phyloP scores from a whole-genome alignment of 92 coral and sea anemone species.

The Hydrozoanthus gracilis region DNA sequence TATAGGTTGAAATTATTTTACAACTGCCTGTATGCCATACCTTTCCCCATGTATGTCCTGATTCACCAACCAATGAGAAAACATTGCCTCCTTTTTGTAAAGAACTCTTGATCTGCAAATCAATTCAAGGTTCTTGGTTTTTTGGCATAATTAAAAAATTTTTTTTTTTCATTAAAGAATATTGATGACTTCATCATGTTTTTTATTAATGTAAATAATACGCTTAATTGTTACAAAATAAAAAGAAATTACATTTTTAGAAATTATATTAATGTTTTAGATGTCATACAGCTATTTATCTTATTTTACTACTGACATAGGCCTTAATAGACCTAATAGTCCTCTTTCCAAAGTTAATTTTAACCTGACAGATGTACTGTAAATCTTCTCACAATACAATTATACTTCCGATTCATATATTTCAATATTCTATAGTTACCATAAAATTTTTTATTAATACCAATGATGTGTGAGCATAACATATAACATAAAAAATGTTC shows the following conservation, averaged over 20 bases:
- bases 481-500: not conserved
- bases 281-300: not conserved
- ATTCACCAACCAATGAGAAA: slow-evolving; percentile 77
- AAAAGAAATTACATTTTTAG: not conserved
- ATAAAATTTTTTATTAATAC: too few relatives aligned
- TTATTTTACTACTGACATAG: too few relatives aligned
- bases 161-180: not conserved
- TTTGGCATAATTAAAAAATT: not conserved
- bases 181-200: not conserved
- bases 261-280: not conserved
- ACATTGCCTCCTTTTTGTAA: slow-evolving; percentile 79
- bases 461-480: too few relatives aligned
- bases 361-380: too few relatives aligned
- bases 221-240: not conserved
- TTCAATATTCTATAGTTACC: too few relatives aligned
- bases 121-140: not conserved
- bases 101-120: slow-evolving; percentile 60
- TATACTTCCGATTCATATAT: too few relatives aligned
- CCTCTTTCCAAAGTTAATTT: too few relatives aligned
- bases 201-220: not conserved
- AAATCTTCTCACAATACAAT: too few relatives aligned
- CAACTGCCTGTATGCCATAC: slow-evolving; percentile 42
- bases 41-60: slow-evolving; percentile 86
- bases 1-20: too few relatives aligned
- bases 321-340: too few relatives aligned